These are phyloP conservation scores for Lates calcarifer DNA, from an alignment of 2,113 vertebrate species.

Conservation along the genomic window DNA sequence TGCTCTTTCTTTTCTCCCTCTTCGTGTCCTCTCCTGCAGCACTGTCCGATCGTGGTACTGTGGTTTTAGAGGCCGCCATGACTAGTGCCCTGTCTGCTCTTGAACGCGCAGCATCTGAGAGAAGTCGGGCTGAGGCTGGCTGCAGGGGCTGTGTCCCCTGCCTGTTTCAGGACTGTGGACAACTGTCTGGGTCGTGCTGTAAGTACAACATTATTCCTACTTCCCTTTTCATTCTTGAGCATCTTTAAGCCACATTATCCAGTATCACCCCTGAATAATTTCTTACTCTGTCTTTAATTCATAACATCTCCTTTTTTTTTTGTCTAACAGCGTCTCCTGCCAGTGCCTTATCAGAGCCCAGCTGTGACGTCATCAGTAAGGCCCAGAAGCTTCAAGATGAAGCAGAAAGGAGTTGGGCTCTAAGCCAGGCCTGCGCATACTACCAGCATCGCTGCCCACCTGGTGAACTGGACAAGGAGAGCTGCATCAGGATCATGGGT, in stretches of 20 bases:
- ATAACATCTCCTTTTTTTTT: neutral
- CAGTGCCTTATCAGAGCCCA: constrained; percentile 77
- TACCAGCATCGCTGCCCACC: constrained; percentile 86
- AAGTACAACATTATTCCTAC: constrained; percentile 38
- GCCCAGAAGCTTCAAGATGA: constrained; percentile 83
- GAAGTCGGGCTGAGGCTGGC: constrained; percentile 74
- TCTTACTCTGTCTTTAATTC: neutral
- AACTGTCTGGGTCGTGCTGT: constrained; percentile 83
- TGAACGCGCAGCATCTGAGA: constrained; percentile 82
- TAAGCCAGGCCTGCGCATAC: constrained; percentile 89
- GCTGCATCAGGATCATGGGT: constrained; percentile 84
- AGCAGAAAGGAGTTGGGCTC: constrained; percentile 86
- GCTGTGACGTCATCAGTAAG: constrained; percentile 85
- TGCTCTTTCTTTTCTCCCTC: neutral
- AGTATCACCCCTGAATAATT: neutral
- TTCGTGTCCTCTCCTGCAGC: constrained; percentile 72
- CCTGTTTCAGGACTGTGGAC: constrained; percentile 89
- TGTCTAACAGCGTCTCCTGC: constrained; percentile 68
- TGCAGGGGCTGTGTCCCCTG: constrained; percentile 87
- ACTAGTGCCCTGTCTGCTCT: constrained; percentile 86
- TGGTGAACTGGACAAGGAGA: constrained; percentile 70
- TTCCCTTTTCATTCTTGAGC: neutral
- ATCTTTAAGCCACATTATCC: neutral
- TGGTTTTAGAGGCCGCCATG: constrained; percentile 89
- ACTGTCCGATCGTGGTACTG: constrained; percentile 88